Evolutionary conservation across 2,888 invertebrate genomes (phyloP).

Genomic region (Tuta absoluta): DNA sequence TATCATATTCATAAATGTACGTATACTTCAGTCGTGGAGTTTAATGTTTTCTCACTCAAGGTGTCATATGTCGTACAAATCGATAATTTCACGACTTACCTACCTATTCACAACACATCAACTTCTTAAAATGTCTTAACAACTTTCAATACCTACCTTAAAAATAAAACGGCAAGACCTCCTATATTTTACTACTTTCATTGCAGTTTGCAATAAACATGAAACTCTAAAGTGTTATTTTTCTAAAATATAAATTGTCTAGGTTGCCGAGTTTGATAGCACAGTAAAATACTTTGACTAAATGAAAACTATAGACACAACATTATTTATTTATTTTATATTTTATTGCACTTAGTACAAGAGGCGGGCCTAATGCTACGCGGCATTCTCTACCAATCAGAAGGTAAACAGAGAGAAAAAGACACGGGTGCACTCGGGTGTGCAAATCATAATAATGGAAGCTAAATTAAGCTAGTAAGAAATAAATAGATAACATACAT

Average conservation of each 20-base stretch:
- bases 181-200: constrained; percentile 1
- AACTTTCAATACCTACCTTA: background rate
- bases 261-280: constrained; percentile 22
- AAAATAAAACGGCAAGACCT: background rate
- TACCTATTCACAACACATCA: background rate
- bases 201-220: constrained; percentile 19
- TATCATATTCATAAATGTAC: no score
- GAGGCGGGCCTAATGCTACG: no score
- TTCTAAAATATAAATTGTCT: constrained; percentile 24
- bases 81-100: background rate
- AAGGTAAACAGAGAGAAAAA: no score
- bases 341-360: no score
- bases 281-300: constrained; percentile 20
- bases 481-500: no score
- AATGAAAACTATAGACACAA: background rate
- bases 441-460: no score
- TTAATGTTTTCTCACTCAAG: background rate
- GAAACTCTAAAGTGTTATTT: constrained; percentile 18
- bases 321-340: no score
- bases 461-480: no score
- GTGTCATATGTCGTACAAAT: background rate
- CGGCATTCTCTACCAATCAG: no score
- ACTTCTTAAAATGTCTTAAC: background rate
- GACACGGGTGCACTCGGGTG: no score
- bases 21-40: no score